Evolutionary conservation across 1,140 invertebrate genomes (phyloP), one percentile per base, ranked within the genome.

Genomic region (Phymastichus coffea): DNA sequence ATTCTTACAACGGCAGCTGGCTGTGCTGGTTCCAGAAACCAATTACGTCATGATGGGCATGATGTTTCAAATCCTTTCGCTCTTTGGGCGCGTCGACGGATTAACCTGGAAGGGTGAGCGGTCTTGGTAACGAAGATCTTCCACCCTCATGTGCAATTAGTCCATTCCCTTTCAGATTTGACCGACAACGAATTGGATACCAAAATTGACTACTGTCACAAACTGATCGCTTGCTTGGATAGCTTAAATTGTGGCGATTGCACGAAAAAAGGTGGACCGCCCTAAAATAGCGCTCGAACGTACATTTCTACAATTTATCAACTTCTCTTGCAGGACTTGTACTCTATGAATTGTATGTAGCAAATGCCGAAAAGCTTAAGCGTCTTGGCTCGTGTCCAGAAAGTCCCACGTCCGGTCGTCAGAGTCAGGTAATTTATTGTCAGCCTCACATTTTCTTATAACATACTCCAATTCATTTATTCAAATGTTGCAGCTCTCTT

Each of bases 201-300:
- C 10, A 78, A 78, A 61, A 59, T 52, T 15, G 37, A 62, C 20
- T 76, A 67, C 38, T 77, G 75, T 33, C 51, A 68, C 9, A 69
- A 76, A 57, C 55, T 77, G 47, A 49, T 78, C 7, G 20, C 51
- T 14, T n/a, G 59, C 1, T 61, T 77, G 15, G 61, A 77, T 20
- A 25, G 19, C 61, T 55, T 78, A 12, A 61, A 58, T 28, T 70
- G 66, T 48, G 76, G 76, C 19, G 64, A 73, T 41, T 76, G 70
- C 49, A 74, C 70, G 44, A 75, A 71, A 57, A 77, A 68, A 66
- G 76, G 75, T 78, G 66, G n/a, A n/a, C n/a, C n/a, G n/a, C n/a
- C n/a, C n/a, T n/a, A n/a, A n/a, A n/a, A n/a, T n/a, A n/a, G n/a
- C n/a, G n/a, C n/a, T n/a, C n/a, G n/a, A n/a, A n/a, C n/a, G n/a